phyloP scores from a whole-genome alignment of 2,888 invertebrate species.

The Leucophenga montana region DNA sequence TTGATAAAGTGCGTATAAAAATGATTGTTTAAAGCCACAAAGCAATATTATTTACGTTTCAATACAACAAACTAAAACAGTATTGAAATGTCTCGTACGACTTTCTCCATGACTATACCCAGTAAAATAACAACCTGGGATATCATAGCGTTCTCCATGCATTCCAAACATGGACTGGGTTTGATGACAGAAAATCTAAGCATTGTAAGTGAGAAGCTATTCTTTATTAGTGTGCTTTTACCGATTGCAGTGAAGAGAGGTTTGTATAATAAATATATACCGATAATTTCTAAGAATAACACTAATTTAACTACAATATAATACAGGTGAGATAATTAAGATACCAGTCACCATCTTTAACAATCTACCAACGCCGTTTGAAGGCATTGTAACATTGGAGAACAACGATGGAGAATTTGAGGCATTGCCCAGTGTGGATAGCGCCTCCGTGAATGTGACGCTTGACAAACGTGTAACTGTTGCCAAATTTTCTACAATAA shows the following conservation, averaged over 20 bases:
- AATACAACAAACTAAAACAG: not conserved
- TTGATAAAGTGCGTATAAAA: constrained; percentile 27
- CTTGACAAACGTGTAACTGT: no score
- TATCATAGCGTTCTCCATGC: constrained; percentile 39
- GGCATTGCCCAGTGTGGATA: not conserved
- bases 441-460: no score
- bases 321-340: constrained; percentile 36
- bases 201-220: constrained; percentile 18
- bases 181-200: constrained; percentile 10
- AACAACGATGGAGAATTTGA: not conserved
- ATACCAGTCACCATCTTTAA: constrained; percentile 34
- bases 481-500: no score
- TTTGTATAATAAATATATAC: constrained; percentile 1
- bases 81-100: no score
- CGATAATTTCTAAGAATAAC: no score
- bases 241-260: constrained; percentile 36
- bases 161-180: constrained; percentile 30
- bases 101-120: constrained; percentile 29
- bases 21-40: not conserved
- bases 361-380: not conserved
- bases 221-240: not conserved
- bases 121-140: constrained; percentile 31
- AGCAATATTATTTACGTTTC: constrained; percentile 13
- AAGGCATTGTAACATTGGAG: constrained; percentile 15
- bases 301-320: no score